Evolutionary conservation across 2,797 vertebrate species (phyloP), one percentile per base, ranked within the genome.

Genomic region (Lophotriccus pileatus): DNA sequence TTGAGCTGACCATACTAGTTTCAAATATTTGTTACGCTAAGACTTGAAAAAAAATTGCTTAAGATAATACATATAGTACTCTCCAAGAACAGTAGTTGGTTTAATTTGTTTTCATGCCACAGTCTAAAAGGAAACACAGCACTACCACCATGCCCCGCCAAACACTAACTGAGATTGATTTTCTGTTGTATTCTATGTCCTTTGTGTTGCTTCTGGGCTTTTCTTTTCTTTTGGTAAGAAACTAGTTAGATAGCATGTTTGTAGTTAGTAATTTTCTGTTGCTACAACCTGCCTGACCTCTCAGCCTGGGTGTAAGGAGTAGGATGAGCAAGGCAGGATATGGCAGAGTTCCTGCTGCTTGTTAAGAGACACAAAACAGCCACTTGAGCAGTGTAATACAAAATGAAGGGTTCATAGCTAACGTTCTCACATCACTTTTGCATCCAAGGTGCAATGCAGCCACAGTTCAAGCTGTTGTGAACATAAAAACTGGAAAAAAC

Each of bases 61-160:
- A 74, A 85, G 32, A 13, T 39, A 68, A 58, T 39, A 50, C 4
- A 10, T 24, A 43, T n/a, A 68, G 10, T 37, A 49, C 21, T n/a
- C 21, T 74, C 30, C 18, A 50, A 23, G 37, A 86, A 24, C 9
- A 41, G 28, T 7, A 56, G 14, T 36, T 60, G 25, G 14, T 77
- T 89, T 74, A 60, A 20, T 66, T 70, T 75, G 10, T 62, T 93
- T 81, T 74, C 47, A 39, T 43, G 11, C 3, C 50, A 70, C 49
- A 49, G 13, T 24, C 39, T 75, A 46, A 84, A 93, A 80, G 53
- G 41, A 77, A 91, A 62, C 6, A 30, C 17, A 52, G 19, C 27
- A 41, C 6, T 32, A 9, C 14, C 7, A 36, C 28, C 13, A 53
- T 4, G 1, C 7, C 23, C 39, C 3, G 2, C 8, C 52, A 70